These are phyloP conservation scores for Columba livia DNA, from an alignment of 2,113 vertebrate species.

Conservation along the genomic window DNA sequence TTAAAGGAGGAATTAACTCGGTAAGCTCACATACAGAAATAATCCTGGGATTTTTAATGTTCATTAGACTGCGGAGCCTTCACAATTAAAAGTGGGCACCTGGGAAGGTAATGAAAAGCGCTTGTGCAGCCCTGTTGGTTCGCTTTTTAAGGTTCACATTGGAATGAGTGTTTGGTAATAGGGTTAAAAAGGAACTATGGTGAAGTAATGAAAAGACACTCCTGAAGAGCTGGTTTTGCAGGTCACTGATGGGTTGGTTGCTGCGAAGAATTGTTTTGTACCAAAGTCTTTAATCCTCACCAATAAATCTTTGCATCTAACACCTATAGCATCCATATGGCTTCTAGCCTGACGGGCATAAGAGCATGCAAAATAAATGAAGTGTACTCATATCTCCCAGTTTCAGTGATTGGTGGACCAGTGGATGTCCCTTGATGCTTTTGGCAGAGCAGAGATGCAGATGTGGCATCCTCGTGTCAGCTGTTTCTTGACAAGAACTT, in stretches of 20 bases:
- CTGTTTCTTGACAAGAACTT: not conserved
- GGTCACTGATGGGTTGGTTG: not conserved
- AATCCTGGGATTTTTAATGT: conserved; percentile 50
- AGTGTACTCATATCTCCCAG: fast-evolving
- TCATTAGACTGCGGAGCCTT: conserved; percentile 42
- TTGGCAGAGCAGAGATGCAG: not conserved
- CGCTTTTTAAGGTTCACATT: not conserved
- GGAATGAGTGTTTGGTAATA: not conserved
- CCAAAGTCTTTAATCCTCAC: not conserved
- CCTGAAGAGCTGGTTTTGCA: not conserved
- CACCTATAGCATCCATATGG: too few relatives aligned
- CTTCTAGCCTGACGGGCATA: not conserved
- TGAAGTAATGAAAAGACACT: not conserved
- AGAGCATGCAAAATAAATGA: not conserved
- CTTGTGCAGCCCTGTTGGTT: not conserved
- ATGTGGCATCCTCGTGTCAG: not conserved
- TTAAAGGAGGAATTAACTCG: conserved; percentile 32
- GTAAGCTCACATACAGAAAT: not conserved
- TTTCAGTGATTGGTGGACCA: not conserved
- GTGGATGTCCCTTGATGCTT: not conserved
- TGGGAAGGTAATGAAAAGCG: conserved; percentile 34
- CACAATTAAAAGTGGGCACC: conserved; percentile 28
- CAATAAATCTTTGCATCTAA: not conserved
- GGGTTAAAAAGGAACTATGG: not conserved
- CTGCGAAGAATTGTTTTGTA: not conserved